Conservation (phyloP, 2,113 vertebrate genomes). For the Erinaceus europaeus region DNA sequence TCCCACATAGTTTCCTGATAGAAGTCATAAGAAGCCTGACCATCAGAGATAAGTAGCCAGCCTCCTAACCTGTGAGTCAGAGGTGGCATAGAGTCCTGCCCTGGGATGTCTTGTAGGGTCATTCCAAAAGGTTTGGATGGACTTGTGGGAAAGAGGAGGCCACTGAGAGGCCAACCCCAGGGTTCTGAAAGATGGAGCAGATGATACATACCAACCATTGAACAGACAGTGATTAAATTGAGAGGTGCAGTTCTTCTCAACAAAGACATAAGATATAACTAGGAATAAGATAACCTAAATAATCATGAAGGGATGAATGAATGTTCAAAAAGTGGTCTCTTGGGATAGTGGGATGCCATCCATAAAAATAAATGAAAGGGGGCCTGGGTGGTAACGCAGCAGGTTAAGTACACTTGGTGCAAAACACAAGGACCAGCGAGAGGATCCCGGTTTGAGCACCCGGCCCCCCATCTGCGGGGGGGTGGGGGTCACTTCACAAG, state of each 20-base stretch:
- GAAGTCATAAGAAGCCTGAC: constrained; percentile 40
- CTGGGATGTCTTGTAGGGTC: background rate
- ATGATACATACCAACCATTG: background rate
- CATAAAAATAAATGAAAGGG: no score
- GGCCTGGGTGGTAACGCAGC: no score
- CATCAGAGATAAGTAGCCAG: constrained; percentile 49
- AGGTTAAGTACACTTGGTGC: no score
- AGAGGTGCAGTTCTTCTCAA: no score
- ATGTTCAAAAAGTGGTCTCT: background rate
- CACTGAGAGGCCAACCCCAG: background rate
- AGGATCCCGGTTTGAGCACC: no score
- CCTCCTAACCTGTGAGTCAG: constrained; percentile 19
- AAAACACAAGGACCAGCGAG: no score
- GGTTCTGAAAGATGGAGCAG: background rate
- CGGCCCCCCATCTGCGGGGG: no score
- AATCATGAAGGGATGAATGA: background rate
- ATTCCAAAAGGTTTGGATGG: background rate
- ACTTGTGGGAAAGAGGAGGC: background rate
- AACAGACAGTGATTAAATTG: no score
- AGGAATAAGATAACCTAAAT: background rate
- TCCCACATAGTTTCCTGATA: constrained; percentile 18
- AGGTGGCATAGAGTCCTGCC: background rate
- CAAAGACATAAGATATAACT: no score
- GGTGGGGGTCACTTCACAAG: no score
- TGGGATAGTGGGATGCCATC: no score